Evolutionary conservation across 1,140 invertebrate species (phyloP).

Genomic region (Panulirus ornatus): DNA sequence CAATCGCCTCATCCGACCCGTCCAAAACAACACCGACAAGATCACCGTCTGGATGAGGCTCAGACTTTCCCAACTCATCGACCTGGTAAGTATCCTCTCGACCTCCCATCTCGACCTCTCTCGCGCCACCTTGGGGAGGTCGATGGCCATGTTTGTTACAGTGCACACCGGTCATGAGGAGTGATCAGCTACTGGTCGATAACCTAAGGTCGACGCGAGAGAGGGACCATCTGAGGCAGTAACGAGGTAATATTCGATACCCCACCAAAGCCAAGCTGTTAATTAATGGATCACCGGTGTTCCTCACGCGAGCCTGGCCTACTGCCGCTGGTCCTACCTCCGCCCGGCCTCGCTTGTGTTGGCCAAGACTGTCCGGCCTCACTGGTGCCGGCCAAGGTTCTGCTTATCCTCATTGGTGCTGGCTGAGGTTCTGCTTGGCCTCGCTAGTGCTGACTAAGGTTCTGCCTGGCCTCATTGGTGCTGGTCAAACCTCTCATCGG

Average conservation of each 20-base stretch:
- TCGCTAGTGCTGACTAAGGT: no score
- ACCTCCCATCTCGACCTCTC: background rate
- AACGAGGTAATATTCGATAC: background rate
- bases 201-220: background rate
- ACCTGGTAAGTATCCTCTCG: conserved; percentile 78
- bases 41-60: conserved; percentile 82
- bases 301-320: no score
- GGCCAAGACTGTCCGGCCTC: no score
- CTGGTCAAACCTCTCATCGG: no score
- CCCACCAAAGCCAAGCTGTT: background rate
- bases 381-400: no score
- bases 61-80: conserved; percentile 82
- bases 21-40: conserved; percentile 80
- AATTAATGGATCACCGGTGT: background rate
- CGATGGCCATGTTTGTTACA: background rate
- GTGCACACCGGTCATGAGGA: conserved; percentile 4
- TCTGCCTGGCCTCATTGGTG: no score
- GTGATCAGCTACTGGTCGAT: conserved; percentile 36
- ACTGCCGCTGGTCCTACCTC: no score
- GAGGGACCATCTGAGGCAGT: background rate
- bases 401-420: no score
- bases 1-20: conserved; percentile 86
- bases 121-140: background rate
- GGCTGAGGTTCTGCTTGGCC: no score
- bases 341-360: no score